Evolutionary conservation across 1,140 invertebrate species (phyloP), one percentile per base, ranked within the genome.

Genomic region (Sitobion miscanthi): DNA sequence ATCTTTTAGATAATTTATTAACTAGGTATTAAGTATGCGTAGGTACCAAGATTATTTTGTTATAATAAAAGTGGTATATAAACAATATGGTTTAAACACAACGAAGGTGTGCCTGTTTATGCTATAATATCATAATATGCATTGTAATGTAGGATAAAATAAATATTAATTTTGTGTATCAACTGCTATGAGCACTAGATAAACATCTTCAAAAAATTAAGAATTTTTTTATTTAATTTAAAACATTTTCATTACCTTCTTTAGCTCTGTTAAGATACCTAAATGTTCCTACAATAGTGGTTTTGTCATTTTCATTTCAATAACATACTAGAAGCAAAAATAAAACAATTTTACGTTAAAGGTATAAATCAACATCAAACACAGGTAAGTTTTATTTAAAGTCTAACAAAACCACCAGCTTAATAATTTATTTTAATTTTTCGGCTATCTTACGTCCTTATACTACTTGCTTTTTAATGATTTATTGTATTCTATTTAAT

Each of bases 1-100:
- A 77, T 35, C 62, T 77, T 77, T 77, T 77, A 77, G 62, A 77
- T 77, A 77, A 77, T 77, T 35, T 77, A 77, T 77, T 77, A 77
- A n/a, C n/a, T 17, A 38, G 38, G 38, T 38, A 35, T 77, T 77
- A n/a, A 77, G 62, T 77, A 35, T 77, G 62, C 62, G 14, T 35
- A 77, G 4, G 14, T 77, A 30, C 30, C 25, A 30, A 35, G 20
- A 21, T 2, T 38, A 82, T 82, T 77, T 77, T 82, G 77, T 20
- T 38, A 17, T 38, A n/a, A 82, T 82, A 83, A 83, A 83, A 38
- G 77, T 83, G 77, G 21, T 2, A 83, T 83, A 38, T 21, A n/a
- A n/a, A 77, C 30, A 77, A 77, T n/a, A 77, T 77, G 30, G 62
- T n/a, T 77, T 77, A 77, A n/a, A 77, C n/a, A n/a, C 30, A 77